phyloP scores from a whole-genome alignment of 2,888 invertebrate species.

The Tenthredo mesomela region DNA sequence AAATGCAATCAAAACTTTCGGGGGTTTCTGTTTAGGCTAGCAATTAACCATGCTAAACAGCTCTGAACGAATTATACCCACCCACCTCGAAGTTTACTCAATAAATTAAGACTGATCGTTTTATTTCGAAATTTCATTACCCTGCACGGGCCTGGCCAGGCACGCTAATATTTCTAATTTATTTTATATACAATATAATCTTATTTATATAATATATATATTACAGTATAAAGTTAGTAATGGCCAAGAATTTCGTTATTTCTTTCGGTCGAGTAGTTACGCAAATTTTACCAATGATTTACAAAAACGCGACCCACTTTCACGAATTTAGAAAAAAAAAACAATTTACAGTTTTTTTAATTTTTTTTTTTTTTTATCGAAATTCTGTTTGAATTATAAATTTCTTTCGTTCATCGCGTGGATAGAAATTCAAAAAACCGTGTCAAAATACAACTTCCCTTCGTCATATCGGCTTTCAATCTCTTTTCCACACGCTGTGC shows the following conservation, averaged over 20 bases:
- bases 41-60: conserved; percentile 36
- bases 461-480: not conserved
- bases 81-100: conserved; percentile 15
- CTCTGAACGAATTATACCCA: conserved; percentile 31
- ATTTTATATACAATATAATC: not conserved
- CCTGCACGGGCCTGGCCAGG: not conserved
- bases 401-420: not conserved
- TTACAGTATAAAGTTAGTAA: not conserved
- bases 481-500: not conserved
- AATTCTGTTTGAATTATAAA: not conserved
- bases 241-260: not conserved
- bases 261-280: not conserved
- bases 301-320: too few species aligned
- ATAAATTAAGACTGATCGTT: conserved; percentile 22
- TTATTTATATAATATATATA: not conserved
- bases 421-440: not conserved
- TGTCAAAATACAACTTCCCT: not conserved
- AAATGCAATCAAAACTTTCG: conserved; percentile 29
- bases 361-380: not conserved
- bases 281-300: too few species aligned
- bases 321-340: too few species aligned
- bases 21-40: conserved; percentile 16
- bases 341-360: not conserved
- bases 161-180: not conserved
- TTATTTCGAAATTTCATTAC: conserved; percentile 6